Base-by-base conservation (phyloP, 2,797 vertebrate species). In the Okamejei kenojei region DNA sequence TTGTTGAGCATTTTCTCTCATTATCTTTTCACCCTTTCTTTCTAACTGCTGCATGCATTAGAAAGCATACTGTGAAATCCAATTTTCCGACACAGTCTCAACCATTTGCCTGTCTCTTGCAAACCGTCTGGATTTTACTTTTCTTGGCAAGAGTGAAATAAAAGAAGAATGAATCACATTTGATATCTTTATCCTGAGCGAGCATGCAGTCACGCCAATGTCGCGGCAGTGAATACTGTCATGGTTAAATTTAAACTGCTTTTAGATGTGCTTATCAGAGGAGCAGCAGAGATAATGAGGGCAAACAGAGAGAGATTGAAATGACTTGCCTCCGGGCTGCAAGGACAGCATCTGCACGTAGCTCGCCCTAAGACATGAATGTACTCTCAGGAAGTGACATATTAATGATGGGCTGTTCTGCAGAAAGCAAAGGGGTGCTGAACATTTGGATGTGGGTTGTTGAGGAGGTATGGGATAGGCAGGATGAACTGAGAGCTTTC, bases 251-350 rank as follows among this genome's bases (percentile, higher is more conserved):
- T 93, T 86, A 94, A 95, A 94, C 26, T 35, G 79, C 0, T 61
- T 93, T 79, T 65, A 94, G 94, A 38, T 93, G 93, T 61, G 93
- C 90, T 94, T 94, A 76, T 93, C 93, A 93, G 54, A 92, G 90
- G 38, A 54, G 21, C 23, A 76, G 71, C 13, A 0, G 90, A 73
- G 90, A 92, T 92, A 76, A 92, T 92, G 90, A 38, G 13, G 90
- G 71, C 71, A 74, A 76, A 54, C 68, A 92, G 35, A 13, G 45
- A 92, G 8, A 76, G 68, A 76, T 76, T 74, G 71, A 23, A 92
- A 92, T 92, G 68, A 74, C 13, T 23, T 76, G 90, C 90, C 71
- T 74, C 21, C 68, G 54, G 65, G 65, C 84, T 35, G 15, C 2
- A 88, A 45, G 68, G 71, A 74, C 90, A 29, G 54, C 35, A 91